These are phyloP conservation scores for Tapera naevia DNA, from an alignment of 2,797 vertebrate genomes.

Conservation along the genomic window DNA sequence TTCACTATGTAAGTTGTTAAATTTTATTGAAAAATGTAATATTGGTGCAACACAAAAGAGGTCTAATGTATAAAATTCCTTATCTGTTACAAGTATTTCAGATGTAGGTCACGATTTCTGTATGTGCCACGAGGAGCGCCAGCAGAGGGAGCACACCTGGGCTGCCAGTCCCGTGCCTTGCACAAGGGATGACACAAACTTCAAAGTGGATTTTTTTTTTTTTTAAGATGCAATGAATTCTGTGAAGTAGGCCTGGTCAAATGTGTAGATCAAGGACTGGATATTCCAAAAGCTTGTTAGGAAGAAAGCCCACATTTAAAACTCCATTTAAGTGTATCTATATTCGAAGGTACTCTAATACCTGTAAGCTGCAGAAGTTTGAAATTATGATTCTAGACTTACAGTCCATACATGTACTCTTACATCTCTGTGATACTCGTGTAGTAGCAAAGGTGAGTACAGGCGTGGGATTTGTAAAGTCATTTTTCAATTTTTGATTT, in stretches of 20 bases:
- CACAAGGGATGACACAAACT: fast-evolving
- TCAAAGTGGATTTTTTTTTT: neutral
- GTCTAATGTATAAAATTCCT: neutral
- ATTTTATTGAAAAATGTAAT: neutral
- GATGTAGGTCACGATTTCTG: neutral
- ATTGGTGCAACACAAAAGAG: neutral
- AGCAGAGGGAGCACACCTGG: conserved; percentile 37
- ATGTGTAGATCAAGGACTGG: neutral
- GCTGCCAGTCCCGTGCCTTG: neutral
- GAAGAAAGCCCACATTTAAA: neutral
- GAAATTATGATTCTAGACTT: neutral
- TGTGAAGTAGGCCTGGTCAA: neutral
- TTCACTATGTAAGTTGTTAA: neutral
- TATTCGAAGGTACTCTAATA: neutral
- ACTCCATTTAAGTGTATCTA: neutral
- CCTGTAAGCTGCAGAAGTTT: neutral
- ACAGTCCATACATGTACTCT: neutral
- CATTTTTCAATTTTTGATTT: conserved; percentile 55
- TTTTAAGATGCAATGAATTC: neutral
- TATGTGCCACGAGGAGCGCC: neutral
- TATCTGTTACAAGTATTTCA: neutral
- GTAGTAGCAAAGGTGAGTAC: neutral
- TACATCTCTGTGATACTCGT: neutral
- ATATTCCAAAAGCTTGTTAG: neutral
- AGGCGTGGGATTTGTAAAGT: neutral